Conservation (phyloP, 2,797 vertebrate genomes). For the Dromococcyx pavoninus region DNA sequence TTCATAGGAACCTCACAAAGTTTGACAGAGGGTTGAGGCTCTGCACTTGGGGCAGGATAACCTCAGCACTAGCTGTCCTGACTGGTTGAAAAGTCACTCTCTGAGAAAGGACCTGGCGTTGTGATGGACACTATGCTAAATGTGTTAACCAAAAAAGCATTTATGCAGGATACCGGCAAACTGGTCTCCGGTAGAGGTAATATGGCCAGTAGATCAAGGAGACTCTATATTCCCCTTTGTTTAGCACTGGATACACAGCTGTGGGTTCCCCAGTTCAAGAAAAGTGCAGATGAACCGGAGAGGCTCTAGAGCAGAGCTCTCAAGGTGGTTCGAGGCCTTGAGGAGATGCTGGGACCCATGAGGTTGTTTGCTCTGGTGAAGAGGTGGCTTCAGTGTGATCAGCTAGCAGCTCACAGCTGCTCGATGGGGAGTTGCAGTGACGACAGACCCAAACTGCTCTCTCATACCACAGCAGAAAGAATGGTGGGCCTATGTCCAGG, state of each 20-base stretch:
- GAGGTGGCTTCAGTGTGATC: not conserved
- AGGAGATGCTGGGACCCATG: not conserved
- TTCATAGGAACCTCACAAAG: not conserved
- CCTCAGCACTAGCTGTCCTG: not conserved
- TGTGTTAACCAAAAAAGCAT: not conserved
- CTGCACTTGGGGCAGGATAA: not conserved
- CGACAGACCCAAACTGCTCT: not conserved
- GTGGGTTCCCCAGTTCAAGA: not conserved
- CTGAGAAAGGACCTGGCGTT: accelerated
- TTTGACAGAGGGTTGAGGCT: not conserved
- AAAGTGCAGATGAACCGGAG: not conserved
- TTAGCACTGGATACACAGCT: not conserved
- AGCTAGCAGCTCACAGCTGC: not conserved
- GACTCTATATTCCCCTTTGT: not conserved
- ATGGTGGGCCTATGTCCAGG: accelerated
- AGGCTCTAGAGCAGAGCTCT: not conserved
- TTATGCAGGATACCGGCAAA: not conserved
- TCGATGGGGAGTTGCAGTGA: not conserved
- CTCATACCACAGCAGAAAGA: not conserved
- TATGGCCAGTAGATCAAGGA: not conserved
- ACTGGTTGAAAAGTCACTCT: not conserved
- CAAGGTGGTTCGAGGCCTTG: not conserved
- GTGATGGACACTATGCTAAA: not conserved
- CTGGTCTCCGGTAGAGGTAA: not conserved
- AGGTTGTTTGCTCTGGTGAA: not conserved